Percentiles rank a stretch among this genome's conserved stretches.
These are phyloP conservation scores for Nannoperca obscura DNA, from an alignment of 2,797 vertebrate genomes.

Conservation along the genomic window DNA sequence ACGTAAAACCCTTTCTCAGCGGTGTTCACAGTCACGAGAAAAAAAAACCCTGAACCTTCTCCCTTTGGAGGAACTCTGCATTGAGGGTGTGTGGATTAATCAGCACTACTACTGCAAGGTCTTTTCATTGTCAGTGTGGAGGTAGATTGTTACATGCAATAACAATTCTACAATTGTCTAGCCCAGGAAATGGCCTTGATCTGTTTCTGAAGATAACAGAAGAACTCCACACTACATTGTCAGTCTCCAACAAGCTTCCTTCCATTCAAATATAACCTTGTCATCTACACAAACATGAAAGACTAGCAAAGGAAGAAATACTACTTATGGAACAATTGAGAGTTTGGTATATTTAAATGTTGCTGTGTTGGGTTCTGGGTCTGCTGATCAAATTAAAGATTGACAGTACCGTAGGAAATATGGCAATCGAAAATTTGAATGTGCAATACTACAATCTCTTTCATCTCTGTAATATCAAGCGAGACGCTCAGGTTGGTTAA, in stretches of 20 bases:
- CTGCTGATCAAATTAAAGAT: background rate
- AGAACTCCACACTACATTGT: slow-evolving; percentile 12
- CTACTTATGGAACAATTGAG: slow-evolving; percentile 35
- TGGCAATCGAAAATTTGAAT: background rate
- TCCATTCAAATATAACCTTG: slow-evolving; percentile 66
- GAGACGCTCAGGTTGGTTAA: background rate
- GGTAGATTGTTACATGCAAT: slow-evolving; percentile 29
- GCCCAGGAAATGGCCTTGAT: slow-evolving; percentile 62
- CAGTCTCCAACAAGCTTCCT: slow-evolving; percentile 62
- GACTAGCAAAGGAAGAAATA: slow-evolving; percentile 18
- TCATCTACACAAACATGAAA: slow-evolving; percentile 46
- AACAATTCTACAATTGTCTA: slow-evolving; percentile 58
- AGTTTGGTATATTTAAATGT: slow-evolving; percentile 13
- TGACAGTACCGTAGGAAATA: background rate
- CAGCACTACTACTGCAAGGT: slow-evolving; percentile 9
- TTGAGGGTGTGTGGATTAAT: slow-evolving; percentile 19
- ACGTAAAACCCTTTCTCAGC: slow-evolving; percentile 41
- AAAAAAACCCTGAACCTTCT: slow-evolving; percentile 5
- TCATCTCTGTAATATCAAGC: background rate
- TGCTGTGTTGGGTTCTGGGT: slow-evolving; percentile 1
- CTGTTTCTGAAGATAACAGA: slow-evolving; percentile 63
- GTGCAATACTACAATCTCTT: background rate
- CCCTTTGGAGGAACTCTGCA: slow-evolving; percentile 16
- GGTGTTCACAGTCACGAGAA: slow-evolving; percentile 7
- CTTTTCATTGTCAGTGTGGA: slow-evolving; percentile 35